Evolutionary conservation across 2,888 invertebrate genomes (phyloP).

Genomic region (Melanchra persicariae): DNA sequence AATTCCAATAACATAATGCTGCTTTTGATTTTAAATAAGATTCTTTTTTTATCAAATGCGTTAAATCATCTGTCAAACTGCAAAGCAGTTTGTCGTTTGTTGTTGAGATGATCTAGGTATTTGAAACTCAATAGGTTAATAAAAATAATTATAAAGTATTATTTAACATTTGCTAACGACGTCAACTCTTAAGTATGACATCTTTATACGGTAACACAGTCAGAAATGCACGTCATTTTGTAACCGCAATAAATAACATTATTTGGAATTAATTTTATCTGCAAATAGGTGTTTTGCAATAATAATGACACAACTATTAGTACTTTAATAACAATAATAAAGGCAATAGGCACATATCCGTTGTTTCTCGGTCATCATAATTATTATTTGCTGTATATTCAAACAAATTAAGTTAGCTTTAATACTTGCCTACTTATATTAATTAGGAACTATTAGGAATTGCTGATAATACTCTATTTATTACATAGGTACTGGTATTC

Average conservation of each 20-base stretch:
- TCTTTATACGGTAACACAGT: neutral
- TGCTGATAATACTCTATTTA: neutral
- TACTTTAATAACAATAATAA: constrained; percentile 6
- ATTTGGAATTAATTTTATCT: constrained; percentile 20
- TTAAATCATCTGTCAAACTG: too few species aligned
- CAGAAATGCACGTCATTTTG: neutral
- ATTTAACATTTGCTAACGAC: neutral
- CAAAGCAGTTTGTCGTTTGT: too few species aligned
- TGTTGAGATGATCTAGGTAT: too few species aligned
- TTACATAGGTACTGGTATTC: too few species aligned
- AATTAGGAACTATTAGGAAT: neutral
- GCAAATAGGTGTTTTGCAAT: constrained; percentile 2
- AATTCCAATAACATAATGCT: neutral
- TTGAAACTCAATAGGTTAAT: too few species aligned
- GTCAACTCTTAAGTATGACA: neutral
- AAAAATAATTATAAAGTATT: too few species aligned
- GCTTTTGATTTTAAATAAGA: neutral
- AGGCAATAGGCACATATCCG: constrained; percentile 2
- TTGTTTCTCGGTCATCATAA: constrained; percentile 2
- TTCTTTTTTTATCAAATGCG: too few species aligned
- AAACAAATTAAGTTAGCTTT: too few species aligned
- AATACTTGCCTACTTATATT: neutral
- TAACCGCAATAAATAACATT: constrained; percentile 27
- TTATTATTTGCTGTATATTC: neutral
- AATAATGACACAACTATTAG: constrained; percentile 3